These are phyloP conservation scores for Chaenogobius annularis DNA, from an alignment of 2,113 vertebrate genomes.

Conservation along the genomic window DNA sequence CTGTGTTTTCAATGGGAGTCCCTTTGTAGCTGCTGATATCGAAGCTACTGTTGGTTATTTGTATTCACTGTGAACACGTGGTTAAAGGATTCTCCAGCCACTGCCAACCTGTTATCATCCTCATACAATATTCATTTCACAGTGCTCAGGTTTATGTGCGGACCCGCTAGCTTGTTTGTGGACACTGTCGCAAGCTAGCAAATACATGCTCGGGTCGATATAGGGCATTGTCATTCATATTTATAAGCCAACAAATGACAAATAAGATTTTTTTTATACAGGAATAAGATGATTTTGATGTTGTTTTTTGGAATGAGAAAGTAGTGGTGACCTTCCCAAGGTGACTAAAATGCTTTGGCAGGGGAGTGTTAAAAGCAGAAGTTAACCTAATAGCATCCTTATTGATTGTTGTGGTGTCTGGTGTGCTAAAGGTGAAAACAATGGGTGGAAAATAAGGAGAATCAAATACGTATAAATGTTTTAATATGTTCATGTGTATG, in stretches of 20 bases:
- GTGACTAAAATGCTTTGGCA: not conserved
- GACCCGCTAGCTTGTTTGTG: slow-evolving; percentile 10
- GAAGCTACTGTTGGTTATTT: not conserved
- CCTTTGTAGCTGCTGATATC: not conserved
- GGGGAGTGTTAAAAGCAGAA: not conserved
- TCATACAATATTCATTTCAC: slow-evolving; percentile 57
- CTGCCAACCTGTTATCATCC: slow-evolving; percentile 23
- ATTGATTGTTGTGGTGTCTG: not conserved
- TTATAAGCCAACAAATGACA: not conserved
- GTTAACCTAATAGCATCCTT: not conserved
- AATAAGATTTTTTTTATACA: not conserved
- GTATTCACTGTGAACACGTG: slow-evolving; percentile 28
- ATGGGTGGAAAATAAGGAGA: not conserved
- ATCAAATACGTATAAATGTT: not conserved
- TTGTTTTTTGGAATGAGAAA: not conserved
- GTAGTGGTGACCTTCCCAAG: not conserved
- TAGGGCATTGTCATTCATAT: slow-evolving; percentile 19
- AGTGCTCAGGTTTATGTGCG: slow-evolving; percentile 1
- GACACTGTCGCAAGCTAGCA: not conserved
- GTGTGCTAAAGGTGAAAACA: not conserved
- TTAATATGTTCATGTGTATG: too few species aligned
- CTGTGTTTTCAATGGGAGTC: too few species aligned
- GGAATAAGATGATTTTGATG: not conserved
- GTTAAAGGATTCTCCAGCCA: slow-evolving; percentile 33
- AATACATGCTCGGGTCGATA: slow-evolving; percentile 21